phyloP scores from a whole-genome alignment of 2,797 vertebrate genomes.

The Spatula clypeata region DNA sequence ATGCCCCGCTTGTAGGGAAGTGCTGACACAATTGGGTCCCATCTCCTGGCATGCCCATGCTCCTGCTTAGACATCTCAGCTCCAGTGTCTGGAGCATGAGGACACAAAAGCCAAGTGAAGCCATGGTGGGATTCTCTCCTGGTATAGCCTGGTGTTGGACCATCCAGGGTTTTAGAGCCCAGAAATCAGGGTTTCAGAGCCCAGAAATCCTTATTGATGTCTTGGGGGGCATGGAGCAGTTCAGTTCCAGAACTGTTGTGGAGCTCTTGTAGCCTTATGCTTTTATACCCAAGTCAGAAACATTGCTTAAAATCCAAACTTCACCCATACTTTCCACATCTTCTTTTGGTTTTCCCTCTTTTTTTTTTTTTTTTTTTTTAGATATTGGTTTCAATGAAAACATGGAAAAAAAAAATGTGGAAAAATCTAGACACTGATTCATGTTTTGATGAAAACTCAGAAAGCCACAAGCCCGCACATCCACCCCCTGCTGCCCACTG shows the following conservation, averaged over 20 bases:
- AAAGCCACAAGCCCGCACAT: background rate
- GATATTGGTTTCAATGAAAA: background rate
- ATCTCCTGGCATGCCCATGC: rapidly evolving
- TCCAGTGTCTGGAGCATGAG: background rate
- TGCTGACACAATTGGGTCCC: background rate
- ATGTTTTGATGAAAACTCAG: background rate
- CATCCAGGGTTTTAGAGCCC: background rate
- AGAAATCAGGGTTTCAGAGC: background rate
- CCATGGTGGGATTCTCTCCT: background rate
- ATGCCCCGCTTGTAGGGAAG: background rate
- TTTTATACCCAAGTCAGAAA: background rate
- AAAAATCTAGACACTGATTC: background rate
- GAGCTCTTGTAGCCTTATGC: background rate
- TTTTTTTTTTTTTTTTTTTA: background rate
- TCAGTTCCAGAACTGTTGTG: background rate
- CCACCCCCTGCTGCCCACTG: background rate
- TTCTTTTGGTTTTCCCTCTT: background rate
- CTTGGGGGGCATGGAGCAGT: background rate
- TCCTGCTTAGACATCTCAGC: rapidly evolving
- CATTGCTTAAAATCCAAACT: background rate
- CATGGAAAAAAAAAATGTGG: background rate
- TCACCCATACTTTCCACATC: background rate
- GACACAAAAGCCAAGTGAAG: background rate
- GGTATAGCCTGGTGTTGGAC: rapidly evolving
- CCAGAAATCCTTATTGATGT: background rate